Evolutionary conservation across 1,140 invertebrate genomes (phyloP).

Genomic region (Ruditapes philippinarum): DNA sequence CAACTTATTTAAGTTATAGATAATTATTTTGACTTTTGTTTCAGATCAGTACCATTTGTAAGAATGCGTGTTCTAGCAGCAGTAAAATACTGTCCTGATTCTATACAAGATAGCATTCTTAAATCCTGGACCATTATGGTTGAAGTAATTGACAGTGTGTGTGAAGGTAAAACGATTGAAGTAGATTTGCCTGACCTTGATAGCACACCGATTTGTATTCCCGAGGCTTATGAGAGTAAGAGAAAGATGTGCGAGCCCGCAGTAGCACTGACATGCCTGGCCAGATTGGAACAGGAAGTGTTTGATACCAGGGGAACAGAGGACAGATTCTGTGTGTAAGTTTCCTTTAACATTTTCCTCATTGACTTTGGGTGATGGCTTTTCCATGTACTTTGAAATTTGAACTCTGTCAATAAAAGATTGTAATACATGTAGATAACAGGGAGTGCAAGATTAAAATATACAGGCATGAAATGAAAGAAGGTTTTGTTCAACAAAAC

Average conservation of each 20-base stretch:
- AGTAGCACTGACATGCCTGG: neutral
- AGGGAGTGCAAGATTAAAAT: too few relatives aligned
- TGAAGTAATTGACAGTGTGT: neutral
- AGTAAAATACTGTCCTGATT: neutral
- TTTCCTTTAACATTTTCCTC: too few relatives aligned
- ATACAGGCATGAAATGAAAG: too few relatives aligned
- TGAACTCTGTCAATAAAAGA: too few relatives aligned
- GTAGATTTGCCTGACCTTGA: neutral
- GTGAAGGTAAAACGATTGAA: neutral
- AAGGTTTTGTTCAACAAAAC: too few relatives aligned
- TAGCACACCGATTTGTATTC: constrained; percentile 7
- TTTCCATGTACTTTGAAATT: too few relatives aligned
- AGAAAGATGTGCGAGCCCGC: neutral
- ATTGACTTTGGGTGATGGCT: too few relatives aligned
- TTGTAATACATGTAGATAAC: too few relatives aligned
- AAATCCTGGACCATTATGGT: neutral
- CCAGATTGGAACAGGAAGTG: neutral
- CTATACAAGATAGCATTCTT: neutral
- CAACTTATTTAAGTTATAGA: too few relatives aligned
- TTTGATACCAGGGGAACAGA: neutral
- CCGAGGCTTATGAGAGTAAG: neutral
- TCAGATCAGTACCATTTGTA: neutral
- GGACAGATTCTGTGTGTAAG: constrained; percentile 51
- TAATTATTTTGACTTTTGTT: neutral
- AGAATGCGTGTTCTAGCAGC: neutral